Conservation (phyloP, 2,888 invertebrate species). For the Candidula unifasciata region DNA sequence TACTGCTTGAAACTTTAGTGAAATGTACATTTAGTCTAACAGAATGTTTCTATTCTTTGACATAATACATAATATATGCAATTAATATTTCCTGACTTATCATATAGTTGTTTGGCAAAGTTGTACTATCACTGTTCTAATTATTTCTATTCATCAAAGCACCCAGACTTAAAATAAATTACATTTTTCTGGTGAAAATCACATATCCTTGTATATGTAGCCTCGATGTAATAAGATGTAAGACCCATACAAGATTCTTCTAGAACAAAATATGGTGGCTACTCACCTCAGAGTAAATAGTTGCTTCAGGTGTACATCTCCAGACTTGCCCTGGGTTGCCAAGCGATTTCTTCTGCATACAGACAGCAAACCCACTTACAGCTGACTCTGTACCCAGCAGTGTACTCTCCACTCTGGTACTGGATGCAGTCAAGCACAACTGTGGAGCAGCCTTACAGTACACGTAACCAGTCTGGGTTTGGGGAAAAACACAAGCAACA, state of each 20-base stretch:
- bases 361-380: conserved; percentile 70
- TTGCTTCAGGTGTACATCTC: conserved; percentile 74
- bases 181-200: too few relatives aligned
- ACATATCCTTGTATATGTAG: too few relatives aligned
- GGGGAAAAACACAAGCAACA: not conserved
- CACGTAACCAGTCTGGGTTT: conserved; percentile 73
- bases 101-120: too few relatives aligned
- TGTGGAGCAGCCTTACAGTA: conserved; percentile 73
- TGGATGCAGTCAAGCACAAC: conserved; percentile 72
- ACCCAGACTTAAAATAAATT: too few relatives aligned
- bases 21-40: too few relatives aligned
- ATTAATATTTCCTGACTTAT: too few relatives aligned
- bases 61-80: too few relatives aligned
- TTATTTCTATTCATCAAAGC: too few relatives aligned
- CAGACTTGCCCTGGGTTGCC: conserved; percentile 72
- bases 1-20: too few relatives aligned
- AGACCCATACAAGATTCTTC: not conserved
- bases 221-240: too few relatives aligned
- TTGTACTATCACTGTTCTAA: too few relatives aligned
- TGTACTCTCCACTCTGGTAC: conserved; percentile 61
- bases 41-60: too few relatives aligned
- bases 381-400: conserved; percentile 55
- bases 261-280: not conserved
- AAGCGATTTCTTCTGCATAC: conserved; percentile 69
- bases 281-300: conserved; percentile 68